Conservation (phyloP, 1,140 invertebrate genomes). For the Tyrophagus putrescentiae region DNA sequence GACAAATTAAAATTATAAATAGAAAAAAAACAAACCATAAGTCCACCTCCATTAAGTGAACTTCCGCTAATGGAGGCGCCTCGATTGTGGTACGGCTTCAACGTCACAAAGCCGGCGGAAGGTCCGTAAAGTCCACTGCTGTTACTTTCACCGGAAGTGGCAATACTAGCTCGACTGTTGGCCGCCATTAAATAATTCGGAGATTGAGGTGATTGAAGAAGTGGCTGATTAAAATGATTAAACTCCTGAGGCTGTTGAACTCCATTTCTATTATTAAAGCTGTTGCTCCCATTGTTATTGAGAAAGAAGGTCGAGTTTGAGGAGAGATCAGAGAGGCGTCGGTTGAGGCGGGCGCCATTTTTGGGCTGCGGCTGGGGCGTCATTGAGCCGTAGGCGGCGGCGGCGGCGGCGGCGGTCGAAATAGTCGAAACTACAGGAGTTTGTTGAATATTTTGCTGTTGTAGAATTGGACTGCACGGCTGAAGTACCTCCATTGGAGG, state of each 20-base stretch:
- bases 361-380: slow-evolving; percentile 37
- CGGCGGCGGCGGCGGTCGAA: slow-evolving; percentile 36
- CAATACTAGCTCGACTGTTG: slow-evolving; percentile 7
- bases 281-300: background rate
- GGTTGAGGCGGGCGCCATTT: slow-evolving; percentile 19
- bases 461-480: slow-evolving; percentile 18
- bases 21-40: too few relatives aligned
- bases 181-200: background rate
- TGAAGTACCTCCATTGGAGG: slow-evolving; percentile 28
- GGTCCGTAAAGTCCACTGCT: background rate
- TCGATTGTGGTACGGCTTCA: background rate
- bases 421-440: slow-evolving; percentile 27
- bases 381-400: slow-evolving; percentile 53
- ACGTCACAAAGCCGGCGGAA: background rate
- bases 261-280: too few relatives aligned
- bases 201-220: too few relatives aligned
- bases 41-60: too few relatives aligned
- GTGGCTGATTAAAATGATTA: background rate
- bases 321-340: slow-evolving; percentile 10
- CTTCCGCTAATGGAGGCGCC: background rate
- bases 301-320: background rate
- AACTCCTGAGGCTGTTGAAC: too few relatives aligned
- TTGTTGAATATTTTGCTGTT: slow-evolving; percentile 11
- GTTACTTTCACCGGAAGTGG: background rate
- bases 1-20: too few relatives aligned